Base-by-base conservation (phyloP, 2,888 invertebrate genomes). In the Xiphydria camelus region DNA sequence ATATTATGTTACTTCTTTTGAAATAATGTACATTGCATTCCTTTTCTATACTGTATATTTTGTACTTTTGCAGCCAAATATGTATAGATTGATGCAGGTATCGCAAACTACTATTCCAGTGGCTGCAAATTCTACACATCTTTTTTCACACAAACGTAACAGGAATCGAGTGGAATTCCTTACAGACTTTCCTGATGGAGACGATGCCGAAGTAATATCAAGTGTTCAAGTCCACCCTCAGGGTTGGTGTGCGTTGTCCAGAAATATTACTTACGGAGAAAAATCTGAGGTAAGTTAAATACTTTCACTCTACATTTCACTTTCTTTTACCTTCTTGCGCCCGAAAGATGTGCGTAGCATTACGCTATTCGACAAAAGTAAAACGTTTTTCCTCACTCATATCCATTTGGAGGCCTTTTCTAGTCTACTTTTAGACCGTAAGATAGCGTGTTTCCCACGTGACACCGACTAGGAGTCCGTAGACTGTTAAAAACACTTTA, bases 191-290 rank as follows among this genome's bases (percentile, higher is more conserved):
- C 94, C 94, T 0, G 78, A 79, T 4, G 84, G 84, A 1, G 90
- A 94, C 68, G 90, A 92, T 52, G 94, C 94, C 0, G 92, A 94
- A 74, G 89, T 93, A 43, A 90, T 96, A 52, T 89, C 92, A 57
- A 91, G 94, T 2, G 78, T 96, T 47, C 87, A 91, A 82, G 85
- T 93, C 50, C 94, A 94, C 74, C 94, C 94, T 0, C 87, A 91
- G 70, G 91, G 94, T 12, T 93, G 92, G 88, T 90, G 89, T 70
- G 89, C 90, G 12, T 78, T 94, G 22, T 91, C 92, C 44, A 83
- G 95, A 54, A 94, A 94, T 76, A 88, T 93, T 42, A 91, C 89
- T 64, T 85, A 84, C 50, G 87, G 89, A 61, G 93, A 94, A 70
- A 83, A 83, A 65, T 88, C 91, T 25, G 95, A 95, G 83, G 90